Evolutionary conservation across 37 sponge, comb jelly and placozoan species (phyloP), one percentile per base, ranked within the genome.

Genomic region (Axinella damicornis): DNA sequence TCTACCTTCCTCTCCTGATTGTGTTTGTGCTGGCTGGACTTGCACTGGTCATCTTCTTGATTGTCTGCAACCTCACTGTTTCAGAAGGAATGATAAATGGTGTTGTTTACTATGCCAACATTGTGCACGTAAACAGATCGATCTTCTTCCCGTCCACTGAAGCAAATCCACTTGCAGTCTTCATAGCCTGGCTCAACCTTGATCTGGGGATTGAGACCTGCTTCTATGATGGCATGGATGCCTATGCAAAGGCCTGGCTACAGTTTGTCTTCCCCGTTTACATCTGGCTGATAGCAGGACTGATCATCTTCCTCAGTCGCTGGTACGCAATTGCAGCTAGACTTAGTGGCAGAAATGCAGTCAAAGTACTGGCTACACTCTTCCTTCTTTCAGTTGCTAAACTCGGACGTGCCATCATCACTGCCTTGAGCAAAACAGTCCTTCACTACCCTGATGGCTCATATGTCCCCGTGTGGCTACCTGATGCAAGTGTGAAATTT

Each of bases 171-270:
- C 27, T 77, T 18, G 24, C 40, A 53, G 53, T 67, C 25, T 31
- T 78, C 22, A 24, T 89, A 25, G 69, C 90, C 4, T 30, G 76
- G 39, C 25, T 89, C 66, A 89, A 89, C 38, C 71, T 89, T 2
- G 64, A 69, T 5, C 52, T 52, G 1, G 79, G 73, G 6, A n/a
- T 61, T 72, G 31, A 39, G 53, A 5, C 64, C 22, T 89, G 90
- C 60, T 83, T 89, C 64, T 89, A 77, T 61, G 31, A 78, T 73
- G 90, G 84, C 4, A 89, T 83, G 84, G 64, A 71, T 73, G 79
- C 77, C 52, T 83, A 83, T 55, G 38, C 36, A 1, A 83, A 79
- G 74, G 40, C 73, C 5, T 60, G 83, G 38, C 70, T 89, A 27
- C 65, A 71, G 31, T 83, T 83, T 60, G 40, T 71, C 9, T 89